Base-by-base conservation (phyloP, 2,888 invertebrate genomes). In the Scaptomyza cyrtandrae region DNA sequence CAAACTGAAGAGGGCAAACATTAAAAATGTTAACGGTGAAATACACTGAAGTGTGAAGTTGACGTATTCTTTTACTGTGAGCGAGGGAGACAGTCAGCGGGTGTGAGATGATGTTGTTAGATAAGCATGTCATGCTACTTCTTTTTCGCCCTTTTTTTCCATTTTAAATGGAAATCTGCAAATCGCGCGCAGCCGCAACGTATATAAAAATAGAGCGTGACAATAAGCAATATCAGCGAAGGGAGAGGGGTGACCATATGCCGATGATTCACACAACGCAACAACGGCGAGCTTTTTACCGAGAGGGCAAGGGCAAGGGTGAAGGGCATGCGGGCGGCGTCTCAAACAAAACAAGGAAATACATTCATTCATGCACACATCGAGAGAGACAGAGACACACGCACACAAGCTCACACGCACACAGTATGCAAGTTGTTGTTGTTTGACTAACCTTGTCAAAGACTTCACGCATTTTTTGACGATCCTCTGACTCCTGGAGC, bases 401-500 rank as follows among this genome's bases (percentile, higher is more conserved):
- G 13, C 14, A 33, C 37, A 13, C 14, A 24, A 11, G 19, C 37
- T n/a, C 24, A 24, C 24, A 24, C 24, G 13, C 14, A 24, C 13
- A 14, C 31, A 11, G 50, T 11, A n/a, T 50, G 35, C 9, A 35
- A 24, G 35, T 19, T 39, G 2, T 14, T 7, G 14, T 41, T 16
- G 16, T 9, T 16, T 3, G 14, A 41, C 9, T 86, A 77, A 91
- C 91, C 69, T 86, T 86, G 60, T 91, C 90, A 57, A 91, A 91
- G 49, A 91, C 80, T 57, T 86, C 81, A 19, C 89, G 88, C 55
- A 90, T 73, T 55, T 79, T 86, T 29, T 75, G 81, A 9, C 88
- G 88, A 49, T 91, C 91, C 24, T 89, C 90, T 1, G 89, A 56
- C 33, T 91, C 92, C 31, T 80, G 80, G 35, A 70, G 72, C 39